A percentile compares a stretch with the other conserved stretches of the same genome.
Conservation (phyloP, 2,888 invertebrate genomes). For the Phortica magna region DNA sequence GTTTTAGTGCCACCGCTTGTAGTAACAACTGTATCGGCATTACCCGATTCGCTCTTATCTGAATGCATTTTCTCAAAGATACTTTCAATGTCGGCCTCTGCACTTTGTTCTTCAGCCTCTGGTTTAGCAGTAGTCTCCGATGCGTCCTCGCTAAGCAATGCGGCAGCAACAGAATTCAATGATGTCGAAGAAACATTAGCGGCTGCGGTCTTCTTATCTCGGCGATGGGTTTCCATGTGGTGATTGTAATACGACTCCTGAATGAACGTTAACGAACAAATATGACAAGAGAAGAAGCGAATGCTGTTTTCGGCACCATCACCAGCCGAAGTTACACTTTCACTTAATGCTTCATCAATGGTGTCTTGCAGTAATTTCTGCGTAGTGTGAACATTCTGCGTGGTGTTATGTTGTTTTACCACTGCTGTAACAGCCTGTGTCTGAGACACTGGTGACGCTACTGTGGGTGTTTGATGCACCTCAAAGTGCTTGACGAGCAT, state of each 20-base stretch:
- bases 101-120: constrained; percentile 58
- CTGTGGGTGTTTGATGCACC: constrained; percentile 70
- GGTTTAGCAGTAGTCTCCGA: constrained; percentile 49
- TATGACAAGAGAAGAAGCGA: constrained; percentile 78
- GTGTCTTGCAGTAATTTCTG: constrained; percentile 78
- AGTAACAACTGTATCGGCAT: constrained; percentile 43
- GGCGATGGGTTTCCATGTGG: constrained; percentile 78
- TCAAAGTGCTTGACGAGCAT: constrained; percentile 77
- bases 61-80: constrained; percentile 79
- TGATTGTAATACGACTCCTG: constrained; percentile 78
- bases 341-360: constrained; percentile 78
- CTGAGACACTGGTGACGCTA: constrained; percentile 51
- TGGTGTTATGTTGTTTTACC: constrained; percentile 49
- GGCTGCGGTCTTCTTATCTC: constrained; percentile 63
- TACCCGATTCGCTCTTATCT: constrained; percentile 75
- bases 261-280: constrained; percentile 78
- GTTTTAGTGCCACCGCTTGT: constrained; percentile 43
- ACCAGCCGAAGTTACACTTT: constrained; percentile 62
- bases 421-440: constrained; percentile 33
- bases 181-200: constrained; percentile 52
- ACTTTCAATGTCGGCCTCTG: constrained; percentile 78
- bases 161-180: constrained; percentile 68
- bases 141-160: constrained; percentile 68
- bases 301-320: constrained; percentile 74
- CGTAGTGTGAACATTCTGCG: constrained; percentile 72